These are phyloP conservation scores for Drosophila pruinosa DNA, from an alignment of 1,140 invertebrate species.

Conservation along the genomic window DNA sequence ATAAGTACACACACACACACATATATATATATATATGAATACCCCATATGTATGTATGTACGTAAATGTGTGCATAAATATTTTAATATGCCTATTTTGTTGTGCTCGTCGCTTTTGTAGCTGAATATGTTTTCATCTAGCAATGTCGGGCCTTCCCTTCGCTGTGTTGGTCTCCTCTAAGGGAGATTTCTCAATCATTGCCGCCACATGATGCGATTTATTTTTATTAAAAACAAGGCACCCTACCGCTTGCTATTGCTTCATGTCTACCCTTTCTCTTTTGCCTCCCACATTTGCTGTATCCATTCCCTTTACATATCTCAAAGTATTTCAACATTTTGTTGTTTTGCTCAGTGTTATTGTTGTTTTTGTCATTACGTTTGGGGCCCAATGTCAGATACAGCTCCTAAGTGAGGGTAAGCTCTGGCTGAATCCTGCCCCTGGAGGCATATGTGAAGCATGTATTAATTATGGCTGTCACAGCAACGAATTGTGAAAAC, in stretches of 20 bases:
- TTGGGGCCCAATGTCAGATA: conserved; percentile 4
- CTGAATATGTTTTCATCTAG: conserved; percentile 2
- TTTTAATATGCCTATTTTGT: conserved; percentile 41
- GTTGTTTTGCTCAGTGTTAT: conserved; percentile 10
- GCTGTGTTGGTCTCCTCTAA: not conserved
- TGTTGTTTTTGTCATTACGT: conserved; percentile 19
- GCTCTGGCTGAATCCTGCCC: conserved; percentile 13
- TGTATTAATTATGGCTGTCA: conserved; percentile 65
- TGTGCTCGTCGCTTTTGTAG: not conserved
- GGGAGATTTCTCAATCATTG: conserved; percentile 9
- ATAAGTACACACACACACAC: not conserved
- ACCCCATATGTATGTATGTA: not conserved
- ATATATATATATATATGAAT: not conserved
- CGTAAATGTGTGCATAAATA: conserved; percentile 36
- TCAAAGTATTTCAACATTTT: not conserved
- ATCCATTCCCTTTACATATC: not conserved
- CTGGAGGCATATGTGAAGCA: conserved; percentile 36
- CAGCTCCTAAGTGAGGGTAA: not conserved
- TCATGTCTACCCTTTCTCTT: conserved; percentile 3
- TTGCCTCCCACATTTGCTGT: not conserved
- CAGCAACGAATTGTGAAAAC: conserved; percentile 40
- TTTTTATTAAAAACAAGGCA: conserved; percentile 47
- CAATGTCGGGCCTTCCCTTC: not conserved
- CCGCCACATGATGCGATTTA: conserved; percentile 42
- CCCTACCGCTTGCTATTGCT: conserved; percentile 10